Evolutionary conservation across 2,888 invertebrate species (phyloP), one percentile per base, ranked within the genome.

Genomic region (Leptogaster cylindrica): DNA sequence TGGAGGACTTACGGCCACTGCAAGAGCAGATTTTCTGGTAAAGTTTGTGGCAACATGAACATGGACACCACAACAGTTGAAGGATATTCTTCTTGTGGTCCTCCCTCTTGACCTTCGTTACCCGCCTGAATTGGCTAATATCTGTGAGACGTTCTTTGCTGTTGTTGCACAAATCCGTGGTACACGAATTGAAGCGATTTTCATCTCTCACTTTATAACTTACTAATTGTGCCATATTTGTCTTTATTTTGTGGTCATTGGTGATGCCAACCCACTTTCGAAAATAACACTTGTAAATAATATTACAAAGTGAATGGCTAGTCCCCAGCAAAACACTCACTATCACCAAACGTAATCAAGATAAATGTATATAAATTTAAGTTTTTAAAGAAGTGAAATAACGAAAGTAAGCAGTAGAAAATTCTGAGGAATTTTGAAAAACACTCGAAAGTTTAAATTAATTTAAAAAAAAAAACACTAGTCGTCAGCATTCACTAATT

Each of bases 161-260:
- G 36, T 58, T 48, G 10, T 27, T 65, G 25, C 18, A 16, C 6
- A 10, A n/a, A 16, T 72, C 71, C 51, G 71, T 71, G 14, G 36
- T 69, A 41, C 72, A 72, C 6, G 72, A 71, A 12, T 70, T 70
- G 27, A 73, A 74, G 25, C 71, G 72, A 71, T 72, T 73, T 31
- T 71, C 72, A 58, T 74, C 73, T 39, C 66, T 65, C 7, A 61
- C 36, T 44, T 71, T 73, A 44, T 71, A 74, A 48, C 72, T 73
- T 23, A 74, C 71, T 65, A 74, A 46, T 31, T 71, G 72, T 67
- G 73, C 73, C 73, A 72, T 72, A 39, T 31, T 50, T 33, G 16
- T 1, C 51, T 5, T 16, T 61, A 16, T 41, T 14, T 41, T 7
- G 12, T 18, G 41, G 10, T 16, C 41, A 10, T 14, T 41, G 41